These are phyloP conservation scores for Tryphoninae sp. DNA, from an alignment of 2,888 invertebrate species.

Conservation along the genomic window DNA sequence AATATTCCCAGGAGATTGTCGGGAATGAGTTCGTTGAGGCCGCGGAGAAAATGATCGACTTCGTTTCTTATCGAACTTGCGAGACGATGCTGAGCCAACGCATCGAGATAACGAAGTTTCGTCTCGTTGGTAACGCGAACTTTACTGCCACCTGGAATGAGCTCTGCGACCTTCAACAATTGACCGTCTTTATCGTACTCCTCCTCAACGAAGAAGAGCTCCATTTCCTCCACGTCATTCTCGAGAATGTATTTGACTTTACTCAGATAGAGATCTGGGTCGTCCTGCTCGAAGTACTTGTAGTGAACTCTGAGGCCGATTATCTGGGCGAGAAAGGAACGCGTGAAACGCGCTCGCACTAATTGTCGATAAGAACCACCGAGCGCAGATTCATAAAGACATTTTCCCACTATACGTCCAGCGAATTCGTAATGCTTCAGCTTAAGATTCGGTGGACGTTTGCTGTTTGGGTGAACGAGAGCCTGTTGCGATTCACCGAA, in stretches of 20 bases:
- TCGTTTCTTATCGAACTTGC: constrained; percentile 91
- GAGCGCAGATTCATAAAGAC: constrained; percentile 95
- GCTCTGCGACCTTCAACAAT: constrained; percentile 88
- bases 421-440: constrained; percentile 96
- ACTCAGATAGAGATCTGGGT: constrained; percentile 95
- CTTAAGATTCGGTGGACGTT: constrained; percentile 89
- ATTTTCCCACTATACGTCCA: constrained; percentile 96
- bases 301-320: constrained; percentile 96
- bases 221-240: constrained; percentile 93
- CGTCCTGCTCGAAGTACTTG: constrained; percentile 98
- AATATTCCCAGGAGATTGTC: constrained; percentile 96
- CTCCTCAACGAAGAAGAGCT: constrained; percentile 94
- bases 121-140: constrained; percentile 88
- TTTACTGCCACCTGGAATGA: constrained; percentile 91
- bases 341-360: constrained; percentile 93
- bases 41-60: constrained; percentile 93
- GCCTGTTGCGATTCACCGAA: constrained; percentile 94
- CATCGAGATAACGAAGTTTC: constrained; percentile 93
- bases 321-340: constrained; percentile 96
- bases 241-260: constrained; percentile 96
- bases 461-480: constrained; percentile 94
- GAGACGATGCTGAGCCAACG: constrained; percentile 93
- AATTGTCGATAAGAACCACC: constrained; percentile 94
- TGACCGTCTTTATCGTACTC: constrained; percentile 91
- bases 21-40: constrained; percentile 94